Percentiles rank a stretch among this genome's conserved stretches.
Conservation (phyloP, 2,888 invertebrate species). For the Troglohyphantes excavatus region DNA sequence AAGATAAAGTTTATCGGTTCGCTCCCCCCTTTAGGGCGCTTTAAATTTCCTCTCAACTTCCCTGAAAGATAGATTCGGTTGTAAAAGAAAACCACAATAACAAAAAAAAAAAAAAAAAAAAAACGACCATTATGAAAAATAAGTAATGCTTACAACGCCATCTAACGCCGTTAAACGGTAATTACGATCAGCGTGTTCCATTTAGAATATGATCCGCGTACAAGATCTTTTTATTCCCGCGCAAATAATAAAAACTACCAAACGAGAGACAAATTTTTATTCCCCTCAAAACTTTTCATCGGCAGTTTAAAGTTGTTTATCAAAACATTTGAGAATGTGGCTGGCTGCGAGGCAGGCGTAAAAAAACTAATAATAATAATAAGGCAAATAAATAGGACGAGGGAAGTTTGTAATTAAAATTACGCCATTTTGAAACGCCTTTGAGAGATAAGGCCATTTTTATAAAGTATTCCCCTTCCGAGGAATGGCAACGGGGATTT, state of each 20-base stretch:
- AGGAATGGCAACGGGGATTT: slow-evolving; percentile 34
- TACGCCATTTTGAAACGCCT: slow-evolving; percentile 57
- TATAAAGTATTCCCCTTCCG: slow-evolving; percentile 45
- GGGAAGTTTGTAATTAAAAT: slow-evolving; percentile 71
- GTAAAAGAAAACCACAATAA: slow-evolving; percentile 56
- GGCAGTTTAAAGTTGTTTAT: slow-evolving; percentile 70
- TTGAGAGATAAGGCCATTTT: slow-evolving; percentile 63
- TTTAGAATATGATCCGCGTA: slow-evolving; percentile 7
- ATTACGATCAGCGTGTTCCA: slow-evolving; percentile 44
- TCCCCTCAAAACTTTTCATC: slow-evolving; percentile 61
- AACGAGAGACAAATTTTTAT: slow-evolving; percentile 50
- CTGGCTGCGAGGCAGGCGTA: not conserved
- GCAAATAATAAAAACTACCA: slow-evolving; percentile 40
- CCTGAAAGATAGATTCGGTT: slow-evolving; percentile 66
- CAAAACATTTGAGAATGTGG: slow-evolving; percentile 54
- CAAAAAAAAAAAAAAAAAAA: slow-evolving; percentile 56
- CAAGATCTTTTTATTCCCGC: slow-evolving; percentile 42
- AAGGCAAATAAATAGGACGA: slow-evolving; percentile 48
- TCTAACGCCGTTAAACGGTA: slow-evolving; percentile 63
- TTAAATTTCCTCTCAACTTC: slow-evolving; percentile 59
- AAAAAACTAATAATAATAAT: slow-evolving; percentile 13
- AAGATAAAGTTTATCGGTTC: slow-evolving; percentile 67
- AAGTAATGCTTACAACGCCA: slow-evolving; percentile 58
- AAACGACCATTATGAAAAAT: slow-evolving; percentile 62
- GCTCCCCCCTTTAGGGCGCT: slow-evolving; percentile 53